Base-by-base conservation (phyloP, 2,113 vertebrate genomes). In the Phalacrocorax brasilianus region DNA sequence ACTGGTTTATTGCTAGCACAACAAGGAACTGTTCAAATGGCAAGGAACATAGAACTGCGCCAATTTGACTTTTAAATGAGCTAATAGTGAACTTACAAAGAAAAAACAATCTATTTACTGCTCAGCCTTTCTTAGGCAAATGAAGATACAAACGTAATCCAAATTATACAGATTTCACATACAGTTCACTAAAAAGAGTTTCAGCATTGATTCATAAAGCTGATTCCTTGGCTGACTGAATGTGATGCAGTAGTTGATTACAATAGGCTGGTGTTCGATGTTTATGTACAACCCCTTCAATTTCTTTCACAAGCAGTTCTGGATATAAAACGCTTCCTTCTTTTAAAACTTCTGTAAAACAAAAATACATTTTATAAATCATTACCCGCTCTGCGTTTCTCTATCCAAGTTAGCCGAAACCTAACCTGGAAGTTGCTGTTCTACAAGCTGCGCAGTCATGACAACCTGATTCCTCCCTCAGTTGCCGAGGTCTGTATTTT, bases 341-440 rank as follows among this genome's bases (percentile, higher is more conserved):
- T 94, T 98, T 99, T 82, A 99, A 97, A 91, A 99, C 97, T 45
- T 99, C 99, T 99, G 97, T 15, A 95, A 97, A 72, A 96, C 28
- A 97, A 85, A 86, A 58, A 7, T 3, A 73, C 5, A 12, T 44
- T 79, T 21, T 44, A 18, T 38, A 58, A 73, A 74, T 75, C 40
- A 77, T 40, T 10, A 72, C 33, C 47, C 6, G 1, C 14, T 70
- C 45, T 50, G 13, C 3, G 0, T 71, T 84, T 75, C 76, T 78
- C 49, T 56, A 27, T 14, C 28, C 19, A 72, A 35, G 33, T 24
- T 10, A 72, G 44, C 27, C 6, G 4, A 89, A 96, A 58, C 8
- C 6, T 35, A 71, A 81, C 11, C 7, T 61, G 58, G 68, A 72
- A 63, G 61, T 14, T 56, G 35, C 53, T 63, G 7, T 81, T 82